Percentiles rank a stretch among this genome's conserved stretches.
Conservation (phyloP, 2,797 vertebrate species). For the Rhabdophis nuchalis region DNA sequence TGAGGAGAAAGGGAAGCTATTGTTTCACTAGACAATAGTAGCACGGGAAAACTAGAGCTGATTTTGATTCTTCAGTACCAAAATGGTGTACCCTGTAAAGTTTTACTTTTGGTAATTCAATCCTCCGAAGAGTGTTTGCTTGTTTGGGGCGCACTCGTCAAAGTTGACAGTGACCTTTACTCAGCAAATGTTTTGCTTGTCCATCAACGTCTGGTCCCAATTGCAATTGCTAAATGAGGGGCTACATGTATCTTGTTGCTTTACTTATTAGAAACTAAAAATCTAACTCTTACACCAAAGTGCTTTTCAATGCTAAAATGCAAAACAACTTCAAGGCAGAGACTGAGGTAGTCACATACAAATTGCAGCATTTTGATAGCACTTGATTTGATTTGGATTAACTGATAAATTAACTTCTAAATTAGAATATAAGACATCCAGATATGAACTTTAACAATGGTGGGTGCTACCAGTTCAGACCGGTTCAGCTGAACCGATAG, state of each 20-base stretch:
- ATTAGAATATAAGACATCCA: not conserved
- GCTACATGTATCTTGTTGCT: not conserved
- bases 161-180: not conserved
- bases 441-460: not conserved
- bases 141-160: too few species aligned
- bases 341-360: not conserved
- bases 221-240: not conserved
- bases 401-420: not conserved
- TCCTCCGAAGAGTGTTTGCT: too few species aligned
- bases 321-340: not conserved
- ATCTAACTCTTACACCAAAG: not conserved
- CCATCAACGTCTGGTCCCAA: not conserved
- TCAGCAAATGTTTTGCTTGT: not conserved
- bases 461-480: too few species aligned
- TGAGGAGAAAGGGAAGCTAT: not conserved
- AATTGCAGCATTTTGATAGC: not conserved
- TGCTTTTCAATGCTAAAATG: not conserved
- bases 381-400: not conserved
- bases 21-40: not conserved
- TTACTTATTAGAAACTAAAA: not conserved
- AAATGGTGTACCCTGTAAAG: not conserved
- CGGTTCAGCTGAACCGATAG: too few species aligned
- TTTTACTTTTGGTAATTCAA: too few species aligned
- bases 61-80: not conserved
- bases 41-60: not conserved